A percentile compares a stretch with the other conserved stretches of the same genome.
phyloP scores from a whole-genome alignment of 2,113 vertebrate genomes.

The Suncus etruscus region DNA sequence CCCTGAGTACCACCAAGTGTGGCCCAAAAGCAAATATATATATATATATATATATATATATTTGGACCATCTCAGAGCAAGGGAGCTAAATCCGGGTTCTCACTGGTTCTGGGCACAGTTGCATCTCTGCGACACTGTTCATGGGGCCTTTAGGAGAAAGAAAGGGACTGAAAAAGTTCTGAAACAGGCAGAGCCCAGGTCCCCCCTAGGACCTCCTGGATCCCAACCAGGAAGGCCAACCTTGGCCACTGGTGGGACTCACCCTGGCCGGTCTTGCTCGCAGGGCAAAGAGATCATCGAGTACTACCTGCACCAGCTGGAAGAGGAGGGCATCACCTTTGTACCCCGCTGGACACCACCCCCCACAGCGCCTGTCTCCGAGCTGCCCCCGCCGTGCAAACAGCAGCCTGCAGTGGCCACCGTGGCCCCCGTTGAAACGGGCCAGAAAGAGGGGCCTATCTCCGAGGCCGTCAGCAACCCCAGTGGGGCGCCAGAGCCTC shows the following conservation, averaged over 20 bases:
- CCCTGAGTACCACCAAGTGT: too few species aligned
- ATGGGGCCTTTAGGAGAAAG: neutral
- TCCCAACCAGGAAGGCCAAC: too few species aligned
- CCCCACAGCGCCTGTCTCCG: conserved; percentile 77
- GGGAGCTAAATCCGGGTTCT: too few species aligned
- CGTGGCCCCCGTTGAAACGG: conserved; percentile 83
- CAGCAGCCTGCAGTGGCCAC: conserved; percentile 73
- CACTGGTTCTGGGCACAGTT: too few species aligned
- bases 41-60: too few species aligned
- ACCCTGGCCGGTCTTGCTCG: conserved; percentile 35
- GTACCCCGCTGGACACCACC: conserved; percentile 93
- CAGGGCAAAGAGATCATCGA: conserved; percentile 99
- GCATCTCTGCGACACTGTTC: accelerated
- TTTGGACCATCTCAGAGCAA: too few species aligned
- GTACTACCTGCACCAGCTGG: conserved; percentile 94
- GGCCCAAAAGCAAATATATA: too few species aligned
- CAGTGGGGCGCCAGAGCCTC: conserved; percentile 85
- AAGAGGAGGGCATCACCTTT: conserved; percentile 93
- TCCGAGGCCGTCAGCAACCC: conserved; percentile 82
- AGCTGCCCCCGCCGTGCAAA: conserved; percentile 66
- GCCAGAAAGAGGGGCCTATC: conserved; percentile 82
- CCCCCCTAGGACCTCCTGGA: too few species aligned
- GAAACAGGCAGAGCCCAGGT: neutral
- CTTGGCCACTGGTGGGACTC: neutral
- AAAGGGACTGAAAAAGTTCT: neutral